These are phyloP conservation scores for Euwallacea fornicatus DNA, from an alignment of 1,140 invertebrate genomes.

Conservation along the genomic window DNA sequence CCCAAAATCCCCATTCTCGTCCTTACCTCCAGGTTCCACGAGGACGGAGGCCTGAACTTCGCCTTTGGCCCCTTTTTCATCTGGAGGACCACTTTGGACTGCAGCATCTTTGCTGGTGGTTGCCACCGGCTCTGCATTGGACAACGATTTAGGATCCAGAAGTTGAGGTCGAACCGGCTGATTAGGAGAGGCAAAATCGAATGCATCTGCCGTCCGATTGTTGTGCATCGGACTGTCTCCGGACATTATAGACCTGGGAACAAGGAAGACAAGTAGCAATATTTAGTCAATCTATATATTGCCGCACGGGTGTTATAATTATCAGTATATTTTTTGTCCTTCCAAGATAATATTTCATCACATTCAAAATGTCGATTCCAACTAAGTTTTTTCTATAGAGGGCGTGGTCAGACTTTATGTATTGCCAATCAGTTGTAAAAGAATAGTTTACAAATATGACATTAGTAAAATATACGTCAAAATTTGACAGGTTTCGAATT, in stretches of 20 bases:
- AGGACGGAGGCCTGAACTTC: conserved; percentile 34
- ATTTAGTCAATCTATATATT: no score
- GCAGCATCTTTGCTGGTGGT: conserved; percentile 39
- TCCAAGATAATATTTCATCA: no score
- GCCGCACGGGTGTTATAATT: no score
- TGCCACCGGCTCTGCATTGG: conserved; percentile 30
- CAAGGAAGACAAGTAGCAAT: no score
- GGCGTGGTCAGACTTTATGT: no score
- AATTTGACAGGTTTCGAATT: no score
- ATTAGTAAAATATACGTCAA: no score
- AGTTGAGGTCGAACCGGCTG: conserved; percentile 5
- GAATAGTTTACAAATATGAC: no score
- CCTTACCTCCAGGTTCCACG: conserved; percentile 30
- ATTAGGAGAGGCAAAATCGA: conserved; percentile 15
- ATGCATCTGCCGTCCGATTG: conserved; percentile 27
- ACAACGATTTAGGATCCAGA: conserved; percentile 15
- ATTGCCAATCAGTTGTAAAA: no score
- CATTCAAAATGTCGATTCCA: no score
- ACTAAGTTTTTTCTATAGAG: no score
- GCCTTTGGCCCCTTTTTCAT: conserved; percentile 18
- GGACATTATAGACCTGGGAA: conserved; percentile 32
- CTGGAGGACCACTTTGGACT: conserved; percentile 21
- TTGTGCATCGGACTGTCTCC: conserved; percentile 27
- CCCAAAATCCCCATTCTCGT: conserved; percentile 18
- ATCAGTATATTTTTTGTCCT: no score